phyloP scores from a whole-genome alignment of 1,140 invertebrate species.

The Telenomus remus region DNA sequence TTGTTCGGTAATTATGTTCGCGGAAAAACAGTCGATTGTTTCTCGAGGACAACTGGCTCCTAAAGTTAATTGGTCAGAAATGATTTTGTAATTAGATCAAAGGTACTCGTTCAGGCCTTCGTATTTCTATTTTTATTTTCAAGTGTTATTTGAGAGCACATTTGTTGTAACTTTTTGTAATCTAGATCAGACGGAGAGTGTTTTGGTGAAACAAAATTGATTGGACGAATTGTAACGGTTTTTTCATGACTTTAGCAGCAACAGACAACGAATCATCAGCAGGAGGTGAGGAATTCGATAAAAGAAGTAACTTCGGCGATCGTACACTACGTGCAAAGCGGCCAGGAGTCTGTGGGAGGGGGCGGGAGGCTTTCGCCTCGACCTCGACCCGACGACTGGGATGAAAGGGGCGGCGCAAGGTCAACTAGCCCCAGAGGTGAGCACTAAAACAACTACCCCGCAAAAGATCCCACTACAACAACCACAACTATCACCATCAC shows the following conservation, averaged over 20 bases:
- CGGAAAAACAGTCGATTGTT: not conserved
- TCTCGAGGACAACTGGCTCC: not conserved
- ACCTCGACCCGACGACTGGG: conserved; percentile 70
- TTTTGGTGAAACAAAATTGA: not conserved
- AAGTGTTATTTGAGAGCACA: not conserved
- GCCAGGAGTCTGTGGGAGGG: conserved; percentile 76
- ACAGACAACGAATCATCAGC: conserved; percentile 77
- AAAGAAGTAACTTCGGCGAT: conserved; percentile 95
- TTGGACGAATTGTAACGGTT: not conserved
- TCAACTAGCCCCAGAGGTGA: conserved; percentile 75
- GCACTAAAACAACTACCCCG: conserved; percentile 70
- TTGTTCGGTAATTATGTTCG: not conserved
- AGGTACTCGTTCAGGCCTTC: not conserved
- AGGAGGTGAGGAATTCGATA: conserved; percentile 91
- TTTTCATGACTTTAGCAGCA: conserved; percentile 54
- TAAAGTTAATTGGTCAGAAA: not conserved
- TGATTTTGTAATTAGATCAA: not conserved
- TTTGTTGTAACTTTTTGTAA: too few species aligned
- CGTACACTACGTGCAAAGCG: conserved; percentile 89
- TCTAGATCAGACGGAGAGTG: too few species aligned
- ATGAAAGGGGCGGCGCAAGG: conserved; percentile 72
- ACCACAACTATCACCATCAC: conserved; percentile 66
- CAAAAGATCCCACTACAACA: conserved; percentile 62
- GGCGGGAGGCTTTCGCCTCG: conserved; percentile 72
- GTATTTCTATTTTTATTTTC: not conserved